Evolutionary conservation across 2,888 invertebrate genomes (phyloP).

Genomic region (Rutpela maculata): DNA sequence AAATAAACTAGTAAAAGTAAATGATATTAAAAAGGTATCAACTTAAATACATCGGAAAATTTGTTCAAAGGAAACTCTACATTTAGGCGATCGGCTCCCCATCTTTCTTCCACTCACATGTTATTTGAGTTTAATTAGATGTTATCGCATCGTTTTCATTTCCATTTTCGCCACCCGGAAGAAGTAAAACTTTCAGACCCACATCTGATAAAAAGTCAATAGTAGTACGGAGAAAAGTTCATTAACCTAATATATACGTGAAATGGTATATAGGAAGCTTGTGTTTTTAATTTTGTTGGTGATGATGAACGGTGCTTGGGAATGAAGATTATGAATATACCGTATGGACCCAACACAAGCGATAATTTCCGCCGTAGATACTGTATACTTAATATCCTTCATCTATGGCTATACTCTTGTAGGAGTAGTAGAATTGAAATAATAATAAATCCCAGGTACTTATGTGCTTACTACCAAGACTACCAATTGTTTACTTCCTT

Average conservation of each 20-base stretch:
- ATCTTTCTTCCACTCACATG: not conserved
- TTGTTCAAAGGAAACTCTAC: not conserved
- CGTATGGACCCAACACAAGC: not conserved
- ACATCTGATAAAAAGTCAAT: constrained; percentile 60
- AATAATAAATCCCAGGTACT: too few relatives aligned
- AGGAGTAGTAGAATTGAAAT: too few relatives aligned
- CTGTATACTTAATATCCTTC: too few relatives aligned
- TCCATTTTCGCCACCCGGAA: constrained; percentile 60
- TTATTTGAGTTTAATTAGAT: constrained; percentile 8
- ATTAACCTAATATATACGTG: constrained; percentile 34
- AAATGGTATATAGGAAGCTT: not conserved
- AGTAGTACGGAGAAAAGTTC: constrained; percentile 44
- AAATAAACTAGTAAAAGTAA: too few relatives aligned
- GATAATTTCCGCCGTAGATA: too few relatives aligned
- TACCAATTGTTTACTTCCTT: too few relatives aligned
- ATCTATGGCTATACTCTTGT: too few relatives aligned
- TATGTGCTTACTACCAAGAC: too few relatives aligned
- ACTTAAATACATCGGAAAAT: not conserved
- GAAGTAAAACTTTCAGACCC: constrained; percentile 38
- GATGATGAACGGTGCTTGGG: not conserved
- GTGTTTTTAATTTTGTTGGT: not conserved
- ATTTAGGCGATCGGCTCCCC: not conserved
- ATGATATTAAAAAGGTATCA: not conserved
- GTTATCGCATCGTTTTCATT: constrained; percentile 21
- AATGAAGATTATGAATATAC: not conserved